phyloP scores from a whole-genome alignment of 1,140 invertebrate genomes.

The Drosophila mayri region DNA sequence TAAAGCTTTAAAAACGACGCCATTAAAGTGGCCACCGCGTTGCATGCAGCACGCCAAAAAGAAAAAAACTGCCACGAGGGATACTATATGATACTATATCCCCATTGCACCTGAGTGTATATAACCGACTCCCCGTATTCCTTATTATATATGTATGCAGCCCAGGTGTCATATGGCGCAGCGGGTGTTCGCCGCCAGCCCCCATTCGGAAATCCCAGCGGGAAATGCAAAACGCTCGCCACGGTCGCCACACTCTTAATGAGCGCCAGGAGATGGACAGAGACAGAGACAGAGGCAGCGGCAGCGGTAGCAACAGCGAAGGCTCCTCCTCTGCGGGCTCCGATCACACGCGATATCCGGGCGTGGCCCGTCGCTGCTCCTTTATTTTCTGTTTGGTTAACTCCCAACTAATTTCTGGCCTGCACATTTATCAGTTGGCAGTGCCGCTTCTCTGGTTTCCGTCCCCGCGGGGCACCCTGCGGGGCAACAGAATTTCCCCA shows the following conservation, averaged over 20 bases:
- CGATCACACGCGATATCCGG: slow-evolving; percentile 69
- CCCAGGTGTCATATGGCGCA: slow-evolving; percentile 74
- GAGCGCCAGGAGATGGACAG: slow-evolving; percentile 66
- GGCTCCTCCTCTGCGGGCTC: slow-evolving; percentile 4
- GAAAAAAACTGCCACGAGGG: slow-evolving; percentile 27
- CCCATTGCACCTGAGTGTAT: slow-evolving; percentile 66
- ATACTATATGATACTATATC: background rate
- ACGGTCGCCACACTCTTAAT: slow-evolving; percentile 54
- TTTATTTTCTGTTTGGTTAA: slow-evolving; percentile 48
- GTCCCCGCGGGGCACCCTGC: background rate
- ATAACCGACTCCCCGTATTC: background rate
- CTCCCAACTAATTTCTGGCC: slow-evolving; percentile 62
- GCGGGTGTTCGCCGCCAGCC: slow-evolving; percentile 61
- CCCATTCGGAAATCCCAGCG: slow-evolving; percentile 71
- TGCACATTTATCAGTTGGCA: slow-evolving; percentile 73
- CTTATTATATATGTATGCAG: slow-evolving; percentile 10
- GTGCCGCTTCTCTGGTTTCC: slow-evolving; percentile 64
- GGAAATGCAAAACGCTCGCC: slow-evolving; percentile 74
- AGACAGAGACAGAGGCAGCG: background rate
- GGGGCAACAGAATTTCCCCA: slow-evolving; percentile 20
- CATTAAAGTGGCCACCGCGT: slow-evolving; percentile 71
- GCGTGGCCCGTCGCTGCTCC: slow-evolving; percentile 59
- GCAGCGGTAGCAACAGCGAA: background rate
- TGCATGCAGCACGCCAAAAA: slow-evolving; percentile 69
- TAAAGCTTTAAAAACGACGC: slow-evolving; percentile 79